Conservation (phyloP, 2,113 vertebrate genomes). For the Phrynocephalus versicolor region DNA sequence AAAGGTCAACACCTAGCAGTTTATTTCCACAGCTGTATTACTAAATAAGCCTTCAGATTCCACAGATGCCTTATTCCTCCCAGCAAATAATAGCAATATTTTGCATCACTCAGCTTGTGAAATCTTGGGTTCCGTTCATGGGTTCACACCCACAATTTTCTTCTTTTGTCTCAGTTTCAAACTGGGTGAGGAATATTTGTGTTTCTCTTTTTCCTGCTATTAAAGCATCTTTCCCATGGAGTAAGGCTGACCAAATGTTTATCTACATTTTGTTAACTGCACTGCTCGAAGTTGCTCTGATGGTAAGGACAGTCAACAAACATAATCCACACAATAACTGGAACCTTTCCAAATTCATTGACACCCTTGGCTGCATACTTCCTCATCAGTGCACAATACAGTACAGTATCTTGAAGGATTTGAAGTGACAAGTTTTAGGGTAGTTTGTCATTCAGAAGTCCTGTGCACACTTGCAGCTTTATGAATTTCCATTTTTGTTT, state of each 20-base stretch:
- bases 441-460: neutral
- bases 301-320: neutral
- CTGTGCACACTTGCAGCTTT: neutral
- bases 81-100: neutral
- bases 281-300: neutral
- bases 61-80: neutral
- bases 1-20: neutral
- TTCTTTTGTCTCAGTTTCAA: neutral
- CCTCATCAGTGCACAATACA: neutral
- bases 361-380: neutral
- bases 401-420: neutral
- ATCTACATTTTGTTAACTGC: neutral
- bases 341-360: neutral
- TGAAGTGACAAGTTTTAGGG: neutral
- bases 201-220: neutral
- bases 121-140: neutral
- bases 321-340: neutral
- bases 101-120: neutral
- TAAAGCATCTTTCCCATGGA: neutral
- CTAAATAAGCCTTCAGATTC: neutral
- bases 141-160: neutral
- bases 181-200: neutral
- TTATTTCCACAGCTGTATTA: conserved; percentile 1
- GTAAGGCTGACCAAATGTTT: neutral
- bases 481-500: neutral